phyloP scores from a whole-genome alignment of 2,888 invertebrate genomes.

The Stramonita haemastoma region DNA sequence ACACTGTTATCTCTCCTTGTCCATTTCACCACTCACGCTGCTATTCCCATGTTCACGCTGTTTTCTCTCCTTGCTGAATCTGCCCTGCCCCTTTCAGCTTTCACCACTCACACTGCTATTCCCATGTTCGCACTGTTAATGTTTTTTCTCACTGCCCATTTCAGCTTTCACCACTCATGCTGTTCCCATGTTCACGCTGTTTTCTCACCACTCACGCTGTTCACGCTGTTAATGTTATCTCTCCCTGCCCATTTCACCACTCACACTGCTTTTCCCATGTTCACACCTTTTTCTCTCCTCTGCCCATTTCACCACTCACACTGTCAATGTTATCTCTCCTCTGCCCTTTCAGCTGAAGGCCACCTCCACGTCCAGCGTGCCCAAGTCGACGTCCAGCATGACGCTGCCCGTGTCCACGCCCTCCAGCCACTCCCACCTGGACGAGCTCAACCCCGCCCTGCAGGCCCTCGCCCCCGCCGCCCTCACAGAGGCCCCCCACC shows the following conservation, averaged over 20 bases:
- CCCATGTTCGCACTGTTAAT: background rate
- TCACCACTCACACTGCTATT: no score
- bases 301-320: no score
- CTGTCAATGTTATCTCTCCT: no score
- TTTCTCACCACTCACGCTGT: background rate
- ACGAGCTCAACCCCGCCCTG: conserved; percentile 51
- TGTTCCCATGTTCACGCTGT: background rate
- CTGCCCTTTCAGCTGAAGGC: conserved; percentile 53
- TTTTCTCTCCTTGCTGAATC: background rate
- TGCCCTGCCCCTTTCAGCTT: no score
- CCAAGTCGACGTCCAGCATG: conserved; percentile 74
- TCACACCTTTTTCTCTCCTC: no score
- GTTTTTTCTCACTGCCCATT: background rate
- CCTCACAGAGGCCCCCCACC: conserved; percentile 11
- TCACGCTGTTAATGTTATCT: no score
- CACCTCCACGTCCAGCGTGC: conserved; percentile 70
- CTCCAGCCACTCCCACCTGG: conserved; percentile 74
- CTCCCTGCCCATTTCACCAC: no score
- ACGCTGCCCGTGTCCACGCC: conserved; percentile 75
- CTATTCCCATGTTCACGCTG: no score
- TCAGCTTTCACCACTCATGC: background rate
- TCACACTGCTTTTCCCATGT: no score
- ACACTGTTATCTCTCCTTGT: background rate
- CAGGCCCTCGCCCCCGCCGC: conserved; percentile 39
- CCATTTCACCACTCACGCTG: no score